Conservation (phyloP, 2,888 invertebrate genomes). For the Imbricaverruca yamaguchii region DNA sequence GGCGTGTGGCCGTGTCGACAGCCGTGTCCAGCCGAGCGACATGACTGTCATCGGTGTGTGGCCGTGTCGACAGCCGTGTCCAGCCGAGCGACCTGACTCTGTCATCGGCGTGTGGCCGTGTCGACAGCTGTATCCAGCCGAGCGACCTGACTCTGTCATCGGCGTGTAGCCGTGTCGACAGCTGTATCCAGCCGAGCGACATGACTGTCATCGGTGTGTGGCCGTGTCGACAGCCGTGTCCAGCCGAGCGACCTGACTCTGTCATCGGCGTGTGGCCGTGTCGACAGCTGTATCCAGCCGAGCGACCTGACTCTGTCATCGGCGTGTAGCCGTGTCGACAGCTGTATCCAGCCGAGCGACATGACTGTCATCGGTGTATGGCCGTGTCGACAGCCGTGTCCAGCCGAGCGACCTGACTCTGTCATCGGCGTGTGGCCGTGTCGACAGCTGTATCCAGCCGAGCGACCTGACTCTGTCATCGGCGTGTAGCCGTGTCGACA, state of each 20-base stretch:
- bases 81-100: too few species aligned
- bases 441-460: conserved; percentile 58
- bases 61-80: conserved; percentile 52
- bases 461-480: too few species aligned
- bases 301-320: too few species aligned
- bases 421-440: neutral
- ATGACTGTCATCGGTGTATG: too few species aligned
- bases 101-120: neutral
- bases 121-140: conserved; percentile 58
- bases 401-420: too few species aligned
- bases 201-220: too few species aligned
- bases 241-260: too few species aligned
- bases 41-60: too few species aligned
- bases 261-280: neutral
- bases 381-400: conserved; percentile 52
- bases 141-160: too few species aligned
- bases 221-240: conserved; percentile 52
- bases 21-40: too few species aligned
- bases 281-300: conserved; percentile 58
- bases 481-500: conserved; percentile 36
- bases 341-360: too few species aligned
- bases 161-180: conserved; percentile 36
- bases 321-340: conserved; percentile 36
- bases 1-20: conserved; percentile 36
- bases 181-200: too few species aligned